Conservation (phyloP, 35 echinoderm and acorn worm species). For the Chiridota heheva region DNA sequence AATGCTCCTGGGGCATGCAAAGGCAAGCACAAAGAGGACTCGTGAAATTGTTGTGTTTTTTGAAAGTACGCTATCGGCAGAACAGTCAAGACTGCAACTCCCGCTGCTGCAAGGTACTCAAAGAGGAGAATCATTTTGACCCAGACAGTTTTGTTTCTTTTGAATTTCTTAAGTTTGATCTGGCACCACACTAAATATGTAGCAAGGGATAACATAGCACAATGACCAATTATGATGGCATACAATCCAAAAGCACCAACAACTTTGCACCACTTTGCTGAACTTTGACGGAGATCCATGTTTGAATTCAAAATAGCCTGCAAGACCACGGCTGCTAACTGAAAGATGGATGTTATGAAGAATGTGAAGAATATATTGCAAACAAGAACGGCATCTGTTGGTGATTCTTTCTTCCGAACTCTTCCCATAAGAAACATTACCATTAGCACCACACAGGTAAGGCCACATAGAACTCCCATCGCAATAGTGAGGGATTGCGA, state of each 20-base stretch:
- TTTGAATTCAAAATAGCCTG: constrained; percentile 18
- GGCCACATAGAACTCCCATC: constrained; percentile 9
- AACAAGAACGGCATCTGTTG: constrained; percentile 25
- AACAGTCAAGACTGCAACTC: constrained; percentile 18
- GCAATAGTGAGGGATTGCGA: constrained; percentile 7
- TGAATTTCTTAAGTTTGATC: constrained; percentile 22
- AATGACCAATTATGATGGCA: neutral
- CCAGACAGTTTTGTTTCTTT: constrained; percentile 30
- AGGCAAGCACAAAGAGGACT: constrained; percentile 17
- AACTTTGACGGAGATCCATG: neutral
- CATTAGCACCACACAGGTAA: constrained; percentile 10
- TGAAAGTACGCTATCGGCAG: constrained; percentile 30
- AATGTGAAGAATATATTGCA: constrained; percentile 48
- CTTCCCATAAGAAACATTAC: constrained; percentile 23
- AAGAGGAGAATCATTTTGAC: constrained; percentile 13
- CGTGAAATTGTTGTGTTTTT: neutral
- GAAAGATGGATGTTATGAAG: constrained; percentile 12
- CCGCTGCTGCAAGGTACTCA: neutral
- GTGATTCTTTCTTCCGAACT: constrained; percentile 24
- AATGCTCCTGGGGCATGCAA: neutral
- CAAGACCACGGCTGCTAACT: constrained; percentile 17
- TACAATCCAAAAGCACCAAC: constrained; percentile 41
- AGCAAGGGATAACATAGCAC: constrained; percentile 34
- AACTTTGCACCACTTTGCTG: constrained; percentile 30
- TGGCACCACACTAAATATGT: constrained; percentile 23